Conservation (phyloP, 2,113 vertebrate species). For the Ceuthmochares aereus region DNA sequence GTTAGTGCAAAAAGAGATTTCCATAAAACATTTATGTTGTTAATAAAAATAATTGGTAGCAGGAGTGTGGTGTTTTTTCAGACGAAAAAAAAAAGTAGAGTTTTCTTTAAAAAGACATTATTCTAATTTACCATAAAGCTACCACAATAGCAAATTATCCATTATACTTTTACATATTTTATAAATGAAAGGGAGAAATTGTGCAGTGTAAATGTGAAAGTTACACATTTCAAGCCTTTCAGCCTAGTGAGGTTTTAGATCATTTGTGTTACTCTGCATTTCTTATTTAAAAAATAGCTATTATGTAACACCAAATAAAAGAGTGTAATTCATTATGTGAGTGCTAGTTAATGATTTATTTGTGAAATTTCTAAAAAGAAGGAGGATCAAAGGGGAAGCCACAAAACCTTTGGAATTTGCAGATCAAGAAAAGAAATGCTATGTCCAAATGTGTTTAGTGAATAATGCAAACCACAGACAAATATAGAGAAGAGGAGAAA, state of each 20-base stretch:
- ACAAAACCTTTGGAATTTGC: background rate
- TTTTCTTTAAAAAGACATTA: background rate
- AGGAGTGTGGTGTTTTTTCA: background rate
- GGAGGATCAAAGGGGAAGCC: background rate
- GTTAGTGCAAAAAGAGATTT: background rate
- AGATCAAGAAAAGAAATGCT: slow-evolving; percentile 8
- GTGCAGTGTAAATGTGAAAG: background rate
- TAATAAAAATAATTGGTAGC: background rate
- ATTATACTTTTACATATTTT: background rate
- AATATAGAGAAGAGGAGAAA: slow-evolving; percentile 39
- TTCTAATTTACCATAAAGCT: background rate
- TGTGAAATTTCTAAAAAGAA: slow-evolving; percentile 1
- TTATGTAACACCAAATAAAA: background rate
- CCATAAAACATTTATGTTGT: background rate
- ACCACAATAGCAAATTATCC: background rate
- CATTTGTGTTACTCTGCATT: background rate
- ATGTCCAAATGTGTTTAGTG: slow-evolving; percentile 39
- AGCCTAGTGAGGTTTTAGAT: background rate
- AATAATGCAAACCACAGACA: slow-evolving; percentile 55
- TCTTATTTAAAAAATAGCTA: background rate
- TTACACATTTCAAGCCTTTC: background rate
- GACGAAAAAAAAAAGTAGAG: background rate
- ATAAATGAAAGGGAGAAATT: background rate
- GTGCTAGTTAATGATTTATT: background rate
- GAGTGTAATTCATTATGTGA: background rate